Percentiles rank a stretch among this genome's conserved stretches.
Conservation (phyloP, 2,797 vertebrate genomes). For the Acanthurus tractus region DNA sequence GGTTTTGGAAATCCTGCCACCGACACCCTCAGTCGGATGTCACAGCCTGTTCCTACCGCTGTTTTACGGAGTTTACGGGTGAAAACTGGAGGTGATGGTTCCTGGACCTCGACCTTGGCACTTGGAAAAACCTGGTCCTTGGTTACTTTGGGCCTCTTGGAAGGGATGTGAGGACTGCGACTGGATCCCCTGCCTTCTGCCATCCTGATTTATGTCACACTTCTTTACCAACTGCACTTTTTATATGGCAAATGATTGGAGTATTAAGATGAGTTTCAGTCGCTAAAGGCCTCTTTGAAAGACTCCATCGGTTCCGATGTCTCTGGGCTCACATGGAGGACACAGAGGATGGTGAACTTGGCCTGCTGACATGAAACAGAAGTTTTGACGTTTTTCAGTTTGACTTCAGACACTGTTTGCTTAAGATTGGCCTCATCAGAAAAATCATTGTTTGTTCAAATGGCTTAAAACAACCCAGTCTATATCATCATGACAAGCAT, state of each 20-base stretch:
- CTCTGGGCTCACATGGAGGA: conserved; percentile 35
- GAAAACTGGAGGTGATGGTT: conserved; percentile 83
- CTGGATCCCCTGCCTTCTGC: conserved; percentile 60
- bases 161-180: conserved; percentile 80
- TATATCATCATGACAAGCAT: not conserved
- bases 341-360: conserved; percentile 23
- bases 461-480: not conserved
- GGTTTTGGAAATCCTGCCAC: conserved; percentile 89
- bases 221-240: conserved; percentile 18
- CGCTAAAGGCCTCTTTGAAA: conserved; percentile 39
- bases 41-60: conserved; percentile 89
- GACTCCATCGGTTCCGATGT: conserved; percentile 42
- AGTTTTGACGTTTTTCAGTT: not conserved
- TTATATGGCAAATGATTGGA: conserved; percentile 20
- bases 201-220: conserved; percentile 56
- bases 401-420: not conserved
- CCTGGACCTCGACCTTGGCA: conserved; percentile 21
- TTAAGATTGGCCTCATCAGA: not conserved
- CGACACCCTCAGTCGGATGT: conserved; percentile 90
- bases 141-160: conserved; percentile 85
- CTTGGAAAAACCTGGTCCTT: conserved; percentile 54
- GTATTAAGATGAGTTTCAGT: conserved; percentile 19
- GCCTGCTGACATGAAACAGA: conserved; percentile 35
- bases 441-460: not conserved
- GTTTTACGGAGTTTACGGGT: conserved; percentile 90